Conservation (phyloP, 1,140 invertebrate genomes). For the Tetramorium alpestre region DNA sequence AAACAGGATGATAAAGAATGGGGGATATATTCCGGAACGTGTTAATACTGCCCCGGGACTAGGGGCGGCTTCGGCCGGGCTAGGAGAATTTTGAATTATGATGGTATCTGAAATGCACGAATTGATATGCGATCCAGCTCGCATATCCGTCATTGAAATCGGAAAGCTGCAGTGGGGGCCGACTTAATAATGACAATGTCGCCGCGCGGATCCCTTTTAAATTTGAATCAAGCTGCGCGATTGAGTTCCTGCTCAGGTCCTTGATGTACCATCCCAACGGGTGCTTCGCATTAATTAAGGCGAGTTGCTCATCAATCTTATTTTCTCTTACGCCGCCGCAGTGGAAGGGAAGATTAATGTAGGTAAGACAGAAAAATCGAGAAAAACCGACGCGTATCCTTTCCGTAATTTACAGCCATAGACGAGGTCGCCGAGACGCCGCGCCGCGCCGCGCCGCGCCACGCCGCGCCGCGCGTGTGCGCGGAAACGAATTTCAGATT, state of each 20-base stretch:
- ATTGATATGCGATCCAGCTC: conserved; percentile 34
- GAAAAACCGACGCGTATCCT: conserved; percentile 44
- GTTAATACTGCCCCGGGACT: background rate
- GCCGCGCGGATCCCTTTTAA: conserved; percentile 43
- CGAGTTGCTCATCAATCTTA: conserved; percentile 79
- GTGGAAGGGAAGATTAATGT: conserved; percentile 79
- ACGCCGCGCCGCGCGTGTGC: background rate
- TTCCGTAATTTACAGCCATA: conserved; percentile 64
- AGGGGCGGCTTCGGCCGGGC: background rate
- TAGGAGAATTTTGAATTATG: conserved; percentile 8
- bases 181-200: conserved; percentile 51
- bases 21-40: conserved; percentile 23
- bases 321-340: conserved; percentile 77
- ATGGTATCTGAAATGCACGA: background rate
- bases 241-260: conserved; percentile 36
- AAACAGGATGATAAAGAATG: conserved; percentile 50
- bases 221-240: conserved; percentile 59
- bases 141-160: conserved; percentile 21
- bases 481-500: conserved; percentile 42
- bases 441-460: conserved; percentile 18
- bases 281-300: conserved; percentile 80
- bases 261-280: conserved; percentile 63
- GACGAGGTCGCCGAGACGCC: conserved; percentile 22
- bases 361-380: conserved; percentile 66
- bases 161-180: background rate